phyloP scores from a whole-genome alignment of 2,113 vertebrate species.

The Dipodomys merriami region DNA sequence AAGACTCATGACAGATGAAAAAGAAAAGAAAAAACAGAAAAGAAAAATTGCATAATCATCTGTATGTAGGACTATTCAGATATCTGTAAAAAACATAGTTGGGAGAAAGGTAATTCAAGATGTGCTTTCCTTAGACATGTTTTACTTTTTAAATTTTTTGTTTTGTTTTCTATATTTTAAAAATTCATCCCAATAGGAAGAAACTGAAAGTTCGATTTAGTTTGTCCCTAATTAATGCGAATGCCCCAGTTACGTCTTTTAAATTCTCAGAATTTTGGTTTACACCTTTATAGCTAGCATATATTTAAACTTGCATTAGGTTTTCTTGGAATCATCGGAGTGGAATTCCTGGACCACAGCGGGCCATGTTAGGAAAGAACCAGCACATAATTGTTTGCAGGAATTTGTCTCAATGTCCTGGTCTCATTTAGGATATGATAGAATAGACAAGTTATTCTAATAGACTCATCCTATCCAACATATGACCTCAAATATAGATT shows the following conservation, averaged over 20 bases:
- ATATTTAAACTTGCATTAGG: neutral
- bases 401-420: fast-evolving
- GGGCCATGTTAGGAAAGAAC: neutral
- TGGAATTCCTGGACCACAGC: neutral
- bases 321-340: neutral
- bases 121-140: neutral
- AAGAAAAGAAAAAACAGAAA: neutral
- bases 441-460: neutral
- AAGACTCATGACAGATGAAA: neutral
- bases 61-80: neutral
- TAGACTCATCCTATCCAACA: neutral
- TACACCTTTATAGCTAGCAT: neutral
- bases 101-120: neutral
- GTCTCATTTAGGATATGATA: neutral
- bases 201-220: neutral
- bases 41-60: neutral
- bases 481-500: conserved; percentile 59
- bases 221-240: neutral
- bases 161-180: neutral
- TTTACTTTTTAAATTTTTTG: neutral
- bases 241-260: neutral
- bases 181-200: no score
- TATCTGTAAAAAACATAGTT: neutral
- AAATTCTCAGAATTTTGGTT: neutral
- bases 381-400: neutral